Conservation (phyloP, 2,888 invertebrate species). For the Lithophane leautieri region DNA sequence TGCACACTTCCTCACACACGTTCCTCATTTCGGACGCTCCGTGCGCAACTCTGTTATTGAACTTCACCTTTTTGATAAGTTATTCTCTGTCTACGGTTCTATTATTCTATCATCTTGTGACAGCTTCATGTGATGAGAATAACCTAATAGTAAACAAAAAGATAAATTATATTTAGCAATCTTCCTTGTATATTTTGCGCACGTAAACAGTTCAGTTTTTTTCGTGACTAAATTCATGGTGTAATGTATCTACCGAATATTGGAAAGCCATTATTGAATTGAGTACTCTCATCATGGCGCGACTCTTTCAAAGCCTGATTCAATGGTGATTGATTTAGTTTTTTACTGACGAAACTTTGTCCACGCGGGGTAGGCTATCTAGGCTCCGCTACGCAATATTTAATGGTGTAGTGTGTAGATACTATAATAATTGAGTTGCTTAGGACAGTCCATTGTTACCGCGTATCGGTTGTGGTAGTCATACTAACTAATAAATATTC, state of each 20-base stretch:
- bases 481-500: conserved; percentile 2
- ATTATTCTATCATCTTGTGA: conserved; percentile 10
- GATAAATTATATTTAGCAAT: conserved; percentile 8
- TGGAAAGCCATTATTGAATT: not conserved
- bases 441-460: conserved; percentile 8
- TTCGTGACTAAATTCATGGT: not conserved
- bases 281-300: conserved; percentile 15
- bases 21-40: not conserved
- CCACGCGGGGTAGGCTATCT: conserved; percentile 4
- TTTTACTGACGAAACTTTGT: conserved; percentile 23
- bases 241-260: conserved; percentile 9
- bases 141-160: conserved; percentile 18
- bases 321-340: conserved; percentile 29
- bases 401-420: conserved; percentile 1
- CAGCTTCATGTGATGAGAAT: conserved; percentile 17
- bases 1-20: no score
- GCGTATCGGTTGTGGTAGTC: conserved; percentile 2
- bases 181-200: conserved; percentile 25
- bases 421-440: not conserved
- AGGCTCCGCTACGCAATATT: conserved; percentile 8
- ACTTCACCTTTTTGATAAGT: conserved; percentile 46
- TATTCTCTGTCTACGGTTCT: no score
- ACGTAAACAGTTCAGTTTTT: not conserved
- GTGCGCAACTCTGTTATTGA: conserved; percentile 30
- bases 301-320: conserved; percentile 15